These are phyloP conservation scores for Gasteruption jaculator DNA, from an alignment of 2,888 invertebrate genomes.

Conservation along the genomic window DNA sequence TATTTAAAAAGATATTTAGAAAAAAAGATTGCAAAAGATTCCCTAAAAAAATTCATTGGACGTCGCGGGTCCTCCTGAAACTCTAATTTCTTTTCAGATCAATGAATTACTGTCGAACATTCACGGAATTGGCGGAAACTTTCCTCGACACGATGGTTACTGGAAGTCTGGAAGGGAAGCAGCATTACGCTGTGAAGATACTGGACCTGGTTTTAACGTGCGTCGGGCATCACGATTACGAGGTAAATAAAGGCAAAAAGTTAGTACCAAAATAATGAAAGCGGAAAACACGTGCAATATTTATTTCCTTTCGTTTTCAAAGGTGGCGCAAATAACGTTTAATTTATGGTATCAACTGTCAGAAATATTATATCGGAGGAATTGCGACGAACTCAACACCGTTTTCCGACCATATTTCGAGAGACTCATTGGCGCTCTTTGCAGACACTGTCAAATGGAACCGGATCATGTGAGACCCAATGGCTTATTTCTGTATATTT, in stretches of 20 bases:
- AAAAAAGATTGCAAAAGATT: too few relatives aligned
- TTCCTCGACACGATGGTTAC: slow-evolving; percentile 79
- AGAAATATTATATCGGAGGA: slow-evolving; percentile 86
- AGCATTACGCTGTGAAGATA: slow-evolving; percentile 76
- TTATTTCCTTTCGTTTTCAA: slow-evolving; percentile 23
- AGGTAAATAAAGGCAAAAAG: slow-evolving; percentile 72
- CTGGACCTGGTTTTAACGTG: slow-evolving; percentile 87
- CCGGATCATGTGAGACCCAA: slow-evolving; percentile 71
- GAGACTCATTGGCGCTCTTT: slow-evolving; percentile 82
- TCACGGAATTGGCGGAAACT: slow-evolving; percentile 90
- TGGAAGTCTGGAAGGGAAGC: slow-evolving; percentile 58
- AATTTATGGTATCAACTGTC: slow-evolving; percentile 95
- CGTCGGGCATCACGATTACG: slow-evolving; percentile 96
- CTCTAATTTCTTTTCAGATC: slow-evolving; percentile 55
- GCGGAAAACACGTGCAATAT: too few relatives aligned
- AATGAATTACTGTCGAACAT: slow-evolving; percentile 89
- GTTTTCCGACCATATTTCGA: slow-evolving; percentile 89
- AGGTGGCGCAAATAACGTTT: slow-evolving; percentile 84
- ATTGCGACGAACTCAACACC: slow-evolving; percentile 74
- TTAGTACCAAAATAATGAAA: too few relatives aligned
- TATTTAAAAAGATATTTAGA: too few relatives aligned
- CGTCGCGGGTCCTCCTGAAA: too few relatives aligned
- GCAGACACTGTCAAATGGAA: slow-evolving; percentile 93
- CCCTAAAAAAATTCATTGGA: neutral
- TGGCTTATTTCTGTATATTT: slow-evolving; percentile 2